These are phyloP conservation scores for Pandion haliaetus DNA, from an alignment of 2,113 vertebrate genomes.

Conservation along the genomic window DNA sequence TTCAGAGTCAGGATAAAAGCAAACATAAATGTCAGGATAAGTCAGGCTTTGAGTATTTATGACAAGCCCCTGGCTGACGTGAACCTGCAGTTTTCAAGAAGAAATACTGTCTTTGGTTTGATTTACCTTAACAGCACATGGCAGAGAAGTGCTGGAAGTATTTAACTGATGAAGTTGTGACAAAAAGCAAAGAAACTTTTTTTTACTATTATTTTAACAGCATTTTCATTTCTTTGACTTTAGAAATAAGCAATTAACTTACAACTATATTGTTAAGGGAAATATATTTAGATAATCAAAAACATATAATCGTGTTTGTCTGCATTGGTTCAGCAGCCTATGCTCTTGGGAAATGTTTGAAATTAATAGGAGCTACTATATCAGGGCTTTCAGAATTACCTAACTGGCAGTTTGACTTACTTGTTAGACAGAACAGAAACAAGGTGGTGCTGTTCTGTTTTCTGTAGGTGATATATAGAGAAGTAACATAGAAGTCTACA, in stretches of 20 bases:
- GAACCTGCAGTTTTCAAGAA: neutral
- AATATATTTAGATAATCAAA: neutral
- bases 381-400: neutral
- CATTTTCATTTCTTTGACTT: neutral
- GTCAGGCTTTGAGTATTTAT: constrained; percentile 8
- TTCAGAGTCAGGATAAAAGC: neutral
- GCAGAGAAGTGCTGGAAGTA: neutral
- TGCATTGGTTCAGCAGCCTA: neutral
- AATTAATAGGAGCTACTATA: neutral
- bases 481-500: neutral
- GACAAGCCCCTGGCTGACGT: neutral
- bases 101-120: neutral
- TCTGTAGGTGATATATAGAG: neutral
- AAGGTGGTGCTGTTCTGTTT: neutral
- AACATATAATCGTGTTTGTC: neutral
- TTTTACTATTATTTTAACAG: neutral
- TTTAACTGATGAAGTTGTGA: neutral
- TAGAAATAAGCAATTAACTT: neutral
- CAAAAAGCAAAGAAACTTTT: neutral
- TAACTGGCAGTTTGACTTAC: neutral
- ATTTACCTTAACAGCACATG: neutral
- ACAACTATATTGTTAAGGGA: neutral
- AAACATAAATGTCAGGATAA: neutral
- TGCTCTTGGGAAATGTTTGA: neutral
- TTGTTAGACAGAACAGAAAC: neutral